Percentiles rank a stretch among this genome's conserved stretches.
Evolutionary conservation across 2,113 vertebrate species (phyloP).

Genomic region (Ginglymostoma cirratum): DNA sequence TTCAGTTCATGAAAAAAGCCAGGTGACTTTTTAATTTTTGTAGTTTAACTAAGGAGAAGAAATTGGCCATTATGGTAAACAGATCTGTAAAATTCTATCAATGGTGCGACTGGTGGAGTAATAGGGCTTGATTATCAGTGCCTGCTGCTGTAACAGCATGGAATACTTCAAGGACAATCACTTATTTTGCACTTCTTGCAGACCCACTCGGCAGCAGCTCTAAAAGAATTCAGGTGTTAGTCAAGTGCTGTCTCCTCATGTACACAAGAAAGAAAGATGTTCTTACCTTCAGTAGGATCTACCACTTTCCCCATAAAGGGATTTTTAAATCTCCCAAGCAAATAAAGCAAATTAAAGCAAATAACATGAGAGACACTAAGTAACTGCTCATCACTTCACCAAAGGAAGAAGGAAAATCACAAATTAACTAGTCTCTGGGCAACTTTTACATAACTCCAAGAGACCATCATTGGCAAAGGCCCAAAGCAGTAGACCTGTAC

Average conservation of each 20-base stretch:
- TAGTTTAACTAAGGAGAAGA: too few species aligned
- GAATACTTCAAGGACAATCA: not conserved
- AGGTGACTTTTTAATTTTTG: too few species aligned
- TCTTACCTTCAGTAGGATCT: not conserved
- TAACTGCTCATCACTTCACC: not conserved
- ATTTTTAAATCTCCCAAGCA: not conserved
- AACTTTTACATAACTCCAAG: not conserved
- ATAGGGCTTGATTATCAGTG: too few species aligned
- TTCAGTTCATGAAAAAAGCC: too few species aligned
- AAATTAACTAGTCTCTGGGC: not conserved
- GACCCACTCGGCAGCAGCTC: not conserved
- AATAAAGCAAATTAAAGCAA: too few species aligned
- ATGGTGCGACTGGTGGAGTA: too few species aligned
- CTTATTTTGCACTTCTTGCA: not conserved
- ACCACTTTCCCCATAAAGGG: not conserved
- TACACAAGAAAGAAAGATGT: not conserved
- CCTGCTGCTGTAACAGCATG: too few species aligned
- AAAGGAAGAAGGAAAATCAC: not conserved
- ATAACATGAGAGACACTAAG: not conserved
- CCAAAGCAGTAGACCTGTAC: not conserved
- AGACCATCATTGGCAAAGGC: not conserved
- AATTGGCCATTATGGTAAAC: too few species aligned
- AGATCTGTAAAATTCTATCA: too few species aligned
- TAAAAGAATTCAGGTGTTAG: not conserved
- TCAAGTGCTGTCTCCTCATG: not conserved